Evolutionary conservation across 2,888 invertebrate species (phyloP).

Genomic region (Poecilobothrus nobilitatus): DNA sequence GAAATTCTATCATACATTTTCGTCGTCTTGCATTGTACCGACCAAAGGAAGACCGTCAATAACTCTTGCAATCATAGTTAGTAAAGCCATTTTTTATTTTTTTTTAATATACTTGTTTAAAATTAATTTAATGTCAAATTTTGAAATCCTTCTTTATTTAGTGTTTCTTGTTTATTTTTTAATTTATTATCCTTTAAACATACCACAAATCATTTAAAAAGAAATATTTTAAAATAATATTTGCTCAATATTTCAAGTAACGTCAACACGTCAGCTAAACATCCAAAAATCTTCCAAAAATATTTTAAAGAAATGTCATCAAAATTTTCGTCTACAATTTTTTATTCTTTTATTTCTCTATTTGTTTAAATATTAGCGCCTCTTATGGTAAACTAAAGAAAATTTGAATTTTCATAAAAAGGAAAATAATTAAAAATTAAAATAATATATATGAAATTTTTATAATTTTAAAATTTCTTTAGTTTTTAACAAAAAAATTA

Average conservation of each 20-base stretch:
- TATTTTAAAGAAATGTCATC: background rate
- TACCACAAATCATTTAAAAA: background rate
- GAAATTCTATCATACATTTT: slow-evolving; percentile 61
- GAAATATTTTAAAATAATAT: background rate
- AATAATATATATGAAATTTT: no score
- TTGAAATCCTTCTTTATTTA: background rate
- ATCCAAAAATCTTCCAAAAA: no score
- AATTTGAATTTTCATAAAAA: no score
- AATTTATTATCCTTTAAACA: background rate
- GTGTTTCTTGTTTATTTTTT: background rate
- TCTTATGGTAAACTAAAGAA: no score
- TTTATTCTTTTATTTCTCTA: no score
- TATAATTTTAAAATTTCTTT: no score
- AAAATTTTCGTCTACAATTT: no score
- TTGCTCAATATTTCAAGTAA: background rate
- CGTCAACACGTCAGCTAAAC: slow-evolving; percentile 8
- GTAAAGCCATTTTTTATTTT: slow-evolving; percentile 66
- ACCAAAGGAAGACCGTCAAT: slow-evolving; percentile 91
- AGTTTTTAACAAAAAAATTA: no score
- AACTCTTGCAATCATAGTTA: slow-evolving; percentile 96
- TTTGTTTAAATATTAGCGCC: no score
- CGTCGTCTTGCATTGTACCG: slow-evolving; percentile 96
- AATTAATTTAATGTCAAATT: background rate
- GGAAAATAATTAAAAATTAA: no score
- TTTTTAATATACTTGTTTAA: background rate